Conservation (phyloP, 2,797 vertebrate species). For the Enteromius thamalakanensis region DNA sequence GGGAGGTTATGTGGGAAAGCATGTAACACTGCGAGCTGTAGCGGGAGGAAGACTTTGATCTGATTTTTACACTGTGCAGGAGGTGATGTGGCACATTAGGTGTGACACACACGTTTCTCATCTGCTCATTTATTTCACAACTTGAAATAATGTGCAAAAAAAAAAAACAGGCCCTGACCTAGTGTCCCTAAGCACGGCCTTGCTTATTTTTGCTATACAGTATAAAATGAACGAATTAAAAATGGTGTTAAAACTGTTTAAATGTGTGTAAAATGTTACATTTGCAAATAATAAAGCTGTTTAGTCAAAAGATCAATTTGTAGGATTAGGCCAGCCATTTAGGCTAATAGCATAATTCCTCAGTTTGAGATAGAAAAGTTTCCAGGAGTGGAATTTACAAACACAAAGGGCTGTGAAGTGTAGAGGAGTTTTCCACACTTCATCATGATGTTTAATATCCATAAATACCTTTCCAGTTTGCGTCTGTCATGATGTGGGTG, state of each 20-base stretch:
- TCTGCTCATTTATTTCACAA: slow-evolving; percentile 49
- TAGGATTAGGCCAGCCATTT: not conserved
- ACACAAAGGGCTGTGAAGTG: not conserved
- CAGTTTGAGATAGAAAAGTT: not conserved
- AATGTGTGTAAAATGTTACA: not conserved
- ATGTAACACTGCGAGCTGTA: not conserved
- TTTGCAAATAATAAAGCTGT: not conserved
- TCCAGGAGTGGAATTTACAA: not conserved
- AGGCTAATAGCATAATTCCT: not conserved
- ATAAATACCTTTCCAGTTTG: not conserved
- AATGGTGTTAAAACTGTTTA: not conserved
- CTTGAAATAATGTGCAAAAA: slow-evolving; percentile 41
- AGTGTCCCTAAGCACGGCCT: not conserved
- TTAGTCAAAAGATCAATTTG: not conserved
- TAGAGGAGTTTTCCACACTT: not conserved
- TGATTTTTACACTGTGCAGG: slow-evolving; percentile 25
- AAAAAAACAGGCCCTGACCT: not conserved
- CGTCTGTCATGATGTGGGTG: no score
- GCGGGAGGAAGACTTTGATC: slow-evolving; percentile 18
- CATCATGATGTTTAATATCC: not conserved
- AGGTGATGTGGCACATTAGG: slow-evolving; percentile 34
- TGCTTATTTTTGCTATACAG: not conserved
- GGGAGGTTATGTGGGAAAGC: slow-evolving; percentile 21
- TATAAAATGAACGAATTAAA: not conserved
- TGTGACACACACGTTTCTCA: slow-evolving; percentile 36